Percentiles rank a stretch among this genome's conserved stretches.
These are phyloP conservation scores for Benitochromis conjunctus DNA, from an alignment of 2,113 vertebrate species.

Conservation along the genomic window DNA sequence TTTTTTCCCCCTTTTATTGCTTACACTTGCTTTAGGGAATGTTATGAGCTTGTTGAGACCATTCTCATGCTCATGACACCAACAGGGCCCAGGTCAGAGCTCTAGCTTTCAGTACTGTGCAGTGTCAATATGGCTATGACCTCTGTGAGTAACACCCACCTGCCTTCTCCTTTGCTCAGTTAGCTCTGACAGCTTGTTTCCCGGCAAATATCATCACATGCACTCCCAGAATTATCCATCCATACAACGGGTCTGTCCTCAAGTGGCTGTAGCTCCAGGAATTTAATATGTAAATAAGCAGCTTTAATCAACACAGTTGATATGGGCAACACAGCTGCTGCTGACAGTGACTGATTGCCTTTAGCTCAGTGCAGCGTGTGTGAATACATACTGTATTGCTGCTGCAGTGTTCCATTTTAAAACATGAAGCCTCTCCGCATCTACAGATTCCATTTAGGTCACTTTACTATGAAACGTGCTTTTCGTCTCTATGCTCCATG, in stretches of 20 bases:
- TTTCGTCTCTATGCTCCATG: background rate
- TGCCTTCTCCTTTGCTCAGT: conserved; percentile 34
- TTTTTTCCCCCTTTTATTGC: background rate
- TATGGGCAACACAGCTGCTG: conserved; percentile 86
- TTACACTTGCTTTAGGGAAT: background rate
- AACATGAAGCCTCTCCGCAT: background rate
- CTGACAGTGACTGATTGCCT: conserved; percentile 92
- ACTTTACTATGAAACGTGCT: background rate
- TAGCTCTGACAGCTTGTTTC: conserved; percentile 18
- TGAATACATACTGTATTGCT: background rate
- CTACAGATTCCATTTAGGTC: background rate
- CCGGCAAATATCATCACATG: conserved; percentile 34
- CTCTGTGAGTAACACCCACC: conserved; percentile 50
- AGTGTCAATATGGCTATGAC: conserved; percentile 37
- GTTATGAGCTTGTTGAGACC: background rate
- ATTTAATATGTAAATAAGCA: conserved; percentile 96
- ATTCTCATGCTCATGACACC: background rate
- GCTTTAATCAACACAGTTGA: conserved; percentile 92
- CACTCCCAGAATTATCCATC: conserved; percentile 48
- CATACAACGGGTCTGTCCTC: conserved; percentile 64
- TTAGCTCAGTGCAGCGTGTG: conserved; percentile 47
- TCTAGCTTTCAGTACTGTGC: conserved; percentile 26
- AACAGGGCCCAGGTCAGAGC: background rate
- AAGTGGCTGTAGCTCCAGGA: conserved; percentile 82
- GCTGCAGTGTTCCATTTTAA: conserved; percentile 12